These are phyloP conservation scores for Protaetia brevitarsis DNA, from an alignment of 1,140 invertebrate genomes.

Conservation along the genomic window DNA sequence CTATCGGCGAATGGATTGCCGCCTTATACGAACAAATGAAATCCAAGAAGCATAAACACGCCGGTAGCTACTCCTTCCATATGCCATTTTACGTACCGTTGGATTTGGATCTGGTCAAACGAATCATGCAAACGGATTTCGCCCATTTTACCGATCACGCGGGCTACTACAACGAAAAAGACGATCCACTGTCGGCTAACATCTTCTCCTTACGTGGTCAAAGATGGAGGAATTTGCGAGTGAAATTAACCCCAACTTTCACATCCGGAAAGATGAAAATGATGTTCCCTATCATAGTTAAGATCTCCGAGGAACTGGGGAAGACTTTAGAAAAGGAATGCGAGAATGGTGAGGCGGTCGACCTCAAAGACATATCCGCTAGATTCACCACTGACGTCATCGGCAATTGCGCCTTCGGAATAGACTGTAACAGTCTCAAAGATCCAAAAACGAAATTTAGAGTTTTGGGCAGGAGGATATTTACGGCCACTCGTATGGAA, in stretches of 20 bases:
- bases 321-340: conserved; percentile 38
- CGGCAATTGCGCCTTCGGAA: conserved; percentile 53
- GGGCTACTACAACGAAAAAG: conserved; percentile 26
- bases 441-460: conserved; percentile 16
- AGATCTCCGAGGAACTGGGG: conserved; percentile 40
- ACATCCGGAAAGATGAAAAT: conserved; percentile 52
- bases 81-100: conserved; percentile 19
- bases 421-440: background rate
- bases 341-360: conserved; percentile 28
- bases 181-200: conserved; percentile 40
- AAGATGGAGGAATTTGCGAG: conserved; percentile 44
- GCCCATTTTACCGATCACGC: conserved; percentile 24
- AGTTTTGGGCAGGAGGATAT: background rate
- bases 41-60: conserved; percentile 30
- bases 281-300: conserved; percentile 44
- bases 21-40: conserved; percentile 36
- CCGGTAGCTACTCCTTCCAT: conserved; percentile 26
- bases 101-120: conserved; percentile 27
- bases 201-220: conserved; percentile 47
- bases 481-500: background rate
- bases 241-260: conserved; percentile 51
- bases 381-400: conserved; percentile 58
- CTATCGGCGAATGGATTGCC: conserved; percentile 39
- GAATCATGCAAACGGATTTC: conserved; percentile 26
- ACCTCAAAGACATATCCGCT: conserved; percentile 44